Evolutionary conservation across 2,113 vertebrate genomes (phyloP).

Genomic region (Manacus vitellinus): DNA sequence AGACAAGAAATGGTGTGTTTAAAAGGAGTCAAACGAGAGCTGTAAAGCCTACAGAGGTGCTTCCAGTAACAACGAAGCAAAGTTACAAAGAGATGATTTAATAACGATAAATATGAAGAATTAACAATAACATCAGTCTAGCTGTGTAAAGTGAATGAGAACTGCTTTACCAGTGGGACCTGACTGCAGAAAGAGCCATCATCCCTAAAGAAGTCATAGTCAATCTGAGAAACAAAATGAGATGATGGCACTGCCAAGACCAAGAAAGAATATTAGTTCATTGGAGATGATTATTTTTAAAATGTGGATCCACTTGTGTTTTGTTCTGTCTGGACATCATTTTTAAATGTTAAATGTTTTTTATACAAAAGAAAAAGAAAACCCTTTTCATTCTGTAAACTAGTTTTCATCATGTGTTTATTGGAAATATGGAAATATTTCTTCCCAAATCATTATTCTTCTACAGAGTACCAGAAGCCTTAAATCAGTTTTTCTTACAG

Average conservation of each 20-base stretch:
- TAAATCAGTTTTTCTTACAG: slow-evolving; percentile 18
- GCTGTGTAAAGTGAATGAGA: neutral
- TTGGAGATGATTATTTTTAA: neutral
- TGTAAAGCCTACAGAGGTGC: neutral
- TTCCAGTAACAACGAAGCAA: neutral
- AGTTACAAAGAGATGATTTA: neutral
- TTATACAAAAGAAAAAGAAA: neutral
- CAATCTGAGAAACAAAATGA: neutral
- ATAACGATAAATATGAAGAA: neutral
- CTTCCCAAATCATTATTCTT: neutral
- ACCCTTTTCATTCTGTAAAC: neutral
- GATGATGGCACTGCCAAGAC: neutral
- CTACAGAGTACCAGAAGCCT: neutral
- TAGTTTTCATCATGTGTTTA: neutral
- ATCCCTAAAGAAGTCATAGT: neutral
- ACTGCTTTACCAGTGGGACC: neutral
- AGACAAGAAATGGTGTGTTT: neutral
- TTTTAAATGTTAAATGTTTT: neutral
- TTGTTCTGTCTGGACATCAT: neutral
- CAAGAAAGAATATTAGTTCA: neutral
- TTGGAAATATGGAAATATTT: neutral
- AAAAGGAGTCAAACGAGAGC: neutral
- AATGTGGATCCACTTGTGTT: neutral
- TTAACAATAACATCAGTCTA: neutral
- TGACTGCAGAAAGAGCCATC: neutral